Evolutionary conservation across 2,113 vertebrate species (phyloP).

Genomic region (Hippolais icterina): DNA sequence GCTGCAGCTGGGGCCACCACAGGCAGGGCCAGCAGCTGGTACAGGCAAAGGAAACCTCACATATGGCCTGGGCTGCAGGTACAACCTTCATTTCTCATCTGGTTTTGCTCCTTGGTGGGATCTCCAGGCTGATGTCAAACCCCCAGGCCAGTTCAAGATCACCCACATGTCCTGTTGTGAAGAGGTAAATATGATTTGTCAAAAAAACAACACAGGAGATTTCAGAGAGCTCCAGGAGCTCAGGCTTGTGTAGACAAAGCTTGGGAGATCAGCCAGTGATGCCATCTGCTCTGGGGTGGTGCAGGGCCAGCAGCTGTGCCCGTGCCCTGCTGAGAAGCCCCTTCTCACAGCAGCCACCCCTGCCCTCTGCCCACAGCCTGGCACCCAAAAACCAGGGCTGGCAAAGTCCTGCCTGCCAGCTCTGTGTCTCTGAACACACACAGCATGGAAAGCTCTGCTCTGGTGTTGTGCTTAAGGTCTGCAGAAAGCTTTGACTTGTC

Average conservation of each 20-base stretch:
- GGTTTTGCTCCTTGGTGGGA: neutral
- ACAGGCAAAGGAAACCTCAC: neutral
- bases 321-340: neutral
- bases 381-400: rapidly evolving
- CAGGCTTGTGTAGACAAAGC: neutral
- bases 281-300: constrained; percentile 3
- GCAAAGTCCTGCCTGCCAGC: neutral
- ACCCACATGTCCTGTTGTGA: rapidly evolving
- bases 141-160: neutral
- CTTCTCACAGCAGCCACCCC: neutral
- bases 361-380: neutral
- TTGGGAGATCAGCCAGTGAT: neutral
- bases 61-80: neutral
- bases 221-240: neutral
- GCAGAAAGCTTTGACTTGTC: neutral
- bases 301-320: neutral
- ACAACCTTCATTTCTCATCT: neutral
- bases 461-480: neutral
- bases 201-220: neutral
- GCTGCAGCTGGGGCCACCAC: neutral
- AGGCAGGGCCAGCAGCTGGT: neutral
- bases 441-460: neutral
- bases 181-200: neutral
- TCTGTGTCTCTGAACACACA: neutral
- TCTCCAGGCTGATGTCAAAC: neutral